Percentiles rank a stretch among this genome's conserved stretches.
Conservation (phyloP, 1,140 invertebrate genomes). For the Procambarus virginalis region DNA sequence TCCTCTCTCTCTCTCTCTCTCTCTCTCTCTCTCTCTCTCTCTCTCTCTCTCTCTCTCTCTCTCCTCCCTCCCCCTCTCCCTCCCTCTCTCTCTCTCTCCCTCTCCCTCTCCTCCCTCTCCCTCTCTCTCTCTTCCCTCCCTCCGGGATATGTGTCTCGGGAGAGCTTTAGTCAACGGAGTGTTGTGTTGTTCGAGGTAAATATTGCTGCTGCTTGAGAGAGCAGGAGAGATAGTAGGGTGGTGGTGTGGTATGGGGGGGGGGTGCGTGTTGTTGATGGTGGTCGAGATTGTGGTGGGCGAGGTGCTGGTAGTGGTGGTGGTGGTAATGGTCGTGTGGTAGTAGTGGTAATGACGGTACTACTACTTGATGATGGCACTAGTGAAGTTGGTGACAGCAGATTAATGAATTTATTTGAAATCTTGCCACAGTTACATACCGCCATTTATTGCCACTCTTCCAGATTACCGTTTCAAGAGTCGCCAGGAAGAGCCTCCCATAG, state of each 20-base stretch:
- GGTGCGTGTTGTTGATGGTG: not conserved
- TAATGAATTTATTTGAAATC: not conserved
- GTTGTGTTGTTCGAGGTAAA: not conserved
- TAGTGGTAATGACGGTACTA: not conserved
- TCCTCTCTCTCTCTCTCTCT: too few relatives aligned
- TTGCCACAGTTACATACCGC: not conserved
- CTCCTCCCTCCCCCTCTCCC: too few relatives aligned
- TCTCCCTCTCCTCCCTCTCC: too few relatives aligned
- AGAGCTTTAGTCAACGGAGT: not conserved
- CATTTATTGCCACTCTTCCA: not conserved
- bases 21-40: too few relatives aligned
- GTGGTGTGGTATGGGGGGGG: not conserved
- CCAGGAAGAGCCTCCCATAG: not conserved
- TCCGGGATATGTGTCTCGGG: not conserved
- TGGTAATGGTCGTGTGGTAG: not conserved
- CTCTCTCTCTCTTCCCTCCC: too few relatives aligned
- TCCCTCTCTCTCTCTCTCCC: too few relatives aligned
- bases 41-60: too few relatives aligned
- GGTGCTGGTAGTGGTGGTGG: slow-evolving; percentile 1
- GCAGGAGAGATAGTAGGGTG: not conserved
- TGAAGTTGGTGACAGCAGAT: not conserved
- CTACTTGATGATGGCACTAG: not conserved
- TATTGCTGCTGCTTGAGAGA: not conserved
- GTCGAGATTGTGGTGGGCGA: not conserved
- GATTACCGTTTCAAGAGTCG: not conserved